Conservation (phyloP, 2,797 vertebrate genomes). For the Enteromius mattozi region DNA sequence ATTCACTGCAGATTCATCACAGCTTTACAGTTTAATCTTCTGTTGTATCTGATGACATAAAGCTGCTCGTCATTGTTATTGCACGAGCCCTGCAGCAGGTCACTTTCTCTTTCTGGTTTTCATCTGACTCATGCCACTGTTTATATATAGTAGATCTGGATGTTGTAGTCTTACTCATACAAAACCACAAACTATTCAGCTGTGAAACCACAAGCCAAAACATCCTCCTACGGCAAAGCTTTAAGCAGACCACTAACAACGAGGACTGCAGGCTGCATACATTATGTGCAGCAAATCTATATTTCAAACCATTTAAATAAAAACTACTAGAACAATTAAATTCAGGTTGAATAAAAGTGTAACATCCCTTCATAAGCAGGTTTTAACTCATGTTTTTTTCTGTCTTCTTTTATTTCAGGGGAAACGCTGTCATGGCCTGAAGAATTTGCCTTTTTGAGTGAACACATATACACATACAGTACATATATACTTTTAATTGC, state of each 20-base stretch:
- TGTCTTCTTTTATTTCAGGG: slow-evolving; percentile 47
- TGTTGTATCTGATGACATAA: background rate
- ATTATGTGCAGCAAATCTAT: background rate
- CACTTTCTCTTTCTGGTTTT: slow-evolving; percentile 4
- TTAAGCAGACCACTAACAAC: background rate
- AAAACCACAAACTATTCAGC: slow-evolving; percentile 25
- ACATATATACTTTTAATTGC: background rate
- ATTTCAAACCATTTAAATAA: background rate
- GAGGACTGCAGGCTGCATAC: background rate
- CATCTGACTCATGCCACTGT: slow-evolving; percentile 15
- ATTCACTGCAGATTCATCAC: background rate
- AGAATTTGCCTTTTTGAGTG: background rate
- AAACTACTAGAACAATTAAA: background rate
- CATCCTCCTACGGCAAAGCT: background rate
- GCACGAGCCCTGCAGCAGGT: background rate
- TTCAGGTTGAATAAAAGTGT: background rate
- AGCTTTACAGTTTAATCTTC: background rate
- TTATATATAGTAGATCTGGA: background rate
- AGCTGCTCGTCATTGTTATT: background rate
- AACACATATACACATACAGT: slow-evolving; percentile 5
- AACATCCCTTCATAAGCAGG: background rate
- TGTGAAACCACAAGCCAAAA: slow-evolving; percentile 46
- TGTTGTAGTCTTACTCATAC: slow-evolving; percentile 2
- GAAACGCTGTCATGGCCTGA: slow-evolving; percentile 34
- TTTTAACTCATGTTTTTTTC: slow-evolving; percentile 12